Evolutionary conservation across 1,140 invertebrate genomes (phyloP), one percentile per base, ranked within the genome.

Genomic region (Bombyx mori): DNA sequence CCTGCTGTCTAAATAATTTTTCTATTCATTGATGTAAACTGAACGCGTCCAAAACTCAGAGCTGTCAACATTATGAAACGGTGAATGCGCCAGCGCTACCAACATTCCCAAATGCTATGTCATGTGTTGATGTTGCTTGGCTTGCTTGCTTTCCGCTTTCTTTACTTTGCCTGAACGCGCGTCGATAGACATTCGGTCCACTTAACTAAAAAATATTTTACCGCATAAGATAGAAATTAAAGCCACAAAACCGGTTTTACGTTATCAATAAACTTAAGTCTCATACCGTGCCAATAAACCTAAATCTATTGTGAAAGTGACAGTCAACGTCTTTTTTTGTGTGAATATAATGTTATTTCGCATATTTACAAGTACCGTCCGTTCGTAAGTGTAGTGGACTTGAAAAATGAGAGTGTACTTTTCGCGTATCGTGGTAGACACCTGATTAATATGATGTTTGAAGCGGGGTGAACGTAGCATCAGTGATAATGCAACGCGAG

Each of bases 401-500:
- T 66, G 51, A 48, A 68, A 78, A 69, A 76, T 78, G 75, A 57
- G 57, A 65, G 63, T 69, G 63, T 69, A 61, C 58, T 56, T 60
- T 69, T 65, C 66, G 58, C 63, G 69, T 65, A 65, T 70, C 49
- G 60, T 73, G 57, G 65, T 73, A 50, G 68, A 77, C 69, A 79
- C 74, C 60, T 79, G 68, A 69, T 65, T 49, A 54, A 59, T 53
- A 69, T 58, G 75, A 86, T 86, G 83, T 79, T 77, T 69, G 83
- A 86, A 73, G 79, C 72, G 63, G 83, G 83, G 69, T 86, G 77
- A 75, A 70, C 66, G 68, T 69, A 79, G 69, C 70, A 77, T 63
- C 78, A 81, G 73, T 68, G 82, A 85, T 78, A 82, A 87, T 87
- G 84, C 84, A 87, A 83, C 73, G 82, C 69, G 80, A 85, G 67